These are phyloP conservation scores for Diarsia dahlii DNA, from an alignment of 2,888 invertebrate genomes.

Conservation along the genomic window DNA sequence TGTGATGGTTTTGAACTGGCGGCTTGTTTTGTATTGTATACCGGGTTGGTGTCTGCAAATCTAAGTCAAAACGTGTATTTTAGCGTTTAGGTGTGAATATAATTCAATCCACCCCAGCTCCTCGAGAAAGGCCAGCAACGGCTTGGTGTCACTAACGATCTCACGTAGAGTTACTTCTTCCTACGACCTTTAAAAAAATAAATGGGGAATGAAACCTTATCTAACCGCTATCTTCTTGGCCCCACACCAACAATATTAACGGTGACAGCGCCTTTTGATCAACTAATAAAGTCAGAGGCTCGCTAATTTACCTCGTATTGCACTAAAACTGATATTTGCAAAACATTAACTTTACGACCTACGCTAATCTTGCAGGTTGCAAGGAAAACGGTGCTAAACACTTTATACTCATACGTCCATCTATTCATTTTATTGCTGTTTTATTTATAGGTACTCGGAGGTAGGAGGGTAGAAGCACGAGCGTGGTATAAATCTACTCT, in stretches of 20 bases:
- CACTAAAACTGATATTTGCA: slow-evolving; percentile 35
- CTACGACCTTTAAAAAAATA: too few species aligned
- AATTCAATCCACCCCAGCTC: too few species aligned
- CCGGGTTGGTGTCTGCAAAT: too few species aligned
- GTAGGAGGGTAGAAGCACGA: not conserved
- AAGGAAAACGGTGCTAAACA: slow-evolving; percentile 17
- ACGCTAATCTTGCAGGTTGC: not conserved
- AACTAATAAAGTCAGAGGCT: slow-evolving; percentile 32
- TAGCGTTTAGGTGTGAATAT: too few species aligned
- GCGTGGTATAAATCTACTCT: not conserved
- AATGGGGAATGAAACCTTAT: not conserved
- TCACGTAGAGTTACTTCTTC: too few species aligned
- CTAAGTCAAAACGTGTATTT: too few species aligned
- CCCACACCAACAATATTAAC: slow-evolving; percentile 35
- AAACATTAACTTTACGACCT: slow-evolving; percentile 33
- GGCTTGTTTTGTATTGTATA: not conserved
- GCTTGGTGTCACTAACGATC: too few species aligned
- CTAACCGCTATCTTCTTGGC: slow-evolving; percentile 6
- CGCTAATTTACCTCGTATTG: slow-evolving; percentile 48
- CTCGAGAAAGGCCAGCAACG: too few species aligned
- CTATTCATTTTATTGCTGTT: slow-evolving; percentile 28
- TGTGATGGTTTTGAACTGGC: not conserved
- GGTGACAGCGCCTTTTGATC: slow-evolving; percentile 48
- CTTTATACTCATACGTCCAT: not conserved
- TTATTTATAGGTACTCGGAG: not conserved